A percentile compares a stretch with the other conserved stretches of the same genome.
Conservation (phyloP, 2,888 invertebrate species). For the Melangyna quadrimaculata region DNA sequence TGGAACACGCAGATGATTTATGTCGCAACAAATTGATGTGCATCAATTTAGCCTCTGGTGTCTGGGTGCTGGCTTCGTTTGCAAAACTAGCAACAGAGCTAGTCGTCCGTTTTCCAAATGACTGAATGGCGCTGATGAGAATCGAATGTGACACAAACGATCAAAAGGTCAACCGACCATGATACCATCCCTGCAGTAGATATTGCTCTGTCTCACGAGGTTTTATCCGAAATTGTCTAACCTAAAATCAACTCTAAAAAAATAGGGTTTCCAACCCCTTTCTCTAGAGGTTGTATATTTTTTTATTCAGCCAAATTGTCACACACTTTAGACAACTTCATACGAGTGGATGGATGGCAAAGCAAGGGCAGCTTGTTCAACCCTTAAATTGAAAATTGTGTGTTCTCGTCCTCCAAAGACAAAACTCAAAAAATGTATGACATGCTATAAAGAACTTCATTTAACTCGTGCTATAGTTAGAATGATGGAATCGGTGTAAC, state of each 20-base stretch:
- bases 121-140: constrained; percentile 64
- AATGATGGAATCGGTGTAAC: constrained; percentile 50
- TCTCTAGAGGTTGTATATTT: background rate
- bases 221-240: constrained; percentile 1
- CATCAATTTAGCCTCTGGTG: constrained; percentile 16
- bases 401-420: background rate
- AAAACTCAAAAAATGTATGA: background rate
- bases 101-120: constrained; percentile 59
- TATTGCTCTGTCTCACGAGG: background rate
- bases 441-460: constrained; percentile 47
- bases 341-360: constrained; percentile 45
- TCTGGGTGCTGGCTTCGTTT: constrained; percentile 1
- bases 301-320: constrained; percentile 48
- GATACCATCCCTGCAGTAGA: background rate
- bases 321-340: constrained; percentile 59
- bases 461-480: constrained; percentile 45
- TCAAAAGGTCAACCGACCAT: constrained; percentile 67
- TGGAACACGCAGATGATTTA: constrained; percentile 63
- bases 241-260: constrained; percentile 14
- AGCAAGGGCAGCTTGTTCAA: constrained; percentile 44
- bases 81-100: background rate
- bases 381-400: constrained; percentile 67
- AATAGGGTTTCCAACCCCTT: constrained; percentile 60
- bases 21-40: constrained; percentile 65
- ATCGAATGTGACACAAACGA: constrained; percentile 67